Evolutionary conservation across 2,113 vertebrate species (phyloP), one percentile per base, ranked within the genome.

Genomic region (Psittacara wagleri): DNA sequence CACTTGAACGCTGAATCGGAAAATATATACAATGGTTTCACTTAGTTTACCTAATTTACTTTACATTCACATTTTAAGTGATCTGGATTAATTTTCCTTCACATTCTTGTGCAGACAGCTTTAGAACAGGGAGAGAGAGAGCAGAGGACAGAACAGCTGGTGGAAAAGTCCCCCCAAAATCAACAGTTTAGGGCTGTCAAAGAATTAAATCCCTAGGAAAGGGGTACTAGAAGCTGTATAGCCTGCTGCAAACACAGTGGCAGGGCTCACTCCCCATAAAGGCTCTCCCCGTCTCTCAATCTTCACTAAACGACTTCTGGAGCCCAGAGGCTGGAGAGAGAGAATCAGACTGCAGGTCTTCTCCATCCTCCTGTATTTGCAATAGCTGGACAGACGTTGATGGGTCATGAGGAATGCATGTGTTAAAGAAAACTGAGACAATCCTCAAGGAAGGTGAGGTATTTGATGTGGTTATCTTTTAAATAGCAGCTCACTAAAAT

Each of bases 1-100:
- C 95, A 95, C 67, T 69, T 62, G 57, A 88, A 95, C 2, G 4
- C 61, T 92, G 80, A 95, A 87, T 82, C 67, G 52, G 66, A 82
- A 27, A 87, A 92, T 25, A 89, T 73, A 95, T 57, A 95, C 78
- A 95, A 91, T 41, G 48, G 22, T 92, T 95, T 76, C 12, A 91
- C 66, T 73, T 82, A 57, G 95, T 95, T 96, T 96, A 96, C 81
- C 66, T 87, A 20, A 94, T 92, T 92, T 86, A 81, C 22, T 88
- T 74, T 79, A 75, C 33, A 28, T 94, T 79, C 49, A 67, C 31
- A 69, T 87, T 87, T 92, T 78, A 73, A 35, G 62, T 84, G 51
- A 82, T 82, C 76, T 79, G 74, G 89, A 87, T 87, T 76, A 16
- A 35, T 82, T 87, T 87, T 79, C 52, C 73, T 73, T 89, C 70